Conservation (phyloP, 2,113 vertebrate species). For the Xenopus borealis region DNA sequence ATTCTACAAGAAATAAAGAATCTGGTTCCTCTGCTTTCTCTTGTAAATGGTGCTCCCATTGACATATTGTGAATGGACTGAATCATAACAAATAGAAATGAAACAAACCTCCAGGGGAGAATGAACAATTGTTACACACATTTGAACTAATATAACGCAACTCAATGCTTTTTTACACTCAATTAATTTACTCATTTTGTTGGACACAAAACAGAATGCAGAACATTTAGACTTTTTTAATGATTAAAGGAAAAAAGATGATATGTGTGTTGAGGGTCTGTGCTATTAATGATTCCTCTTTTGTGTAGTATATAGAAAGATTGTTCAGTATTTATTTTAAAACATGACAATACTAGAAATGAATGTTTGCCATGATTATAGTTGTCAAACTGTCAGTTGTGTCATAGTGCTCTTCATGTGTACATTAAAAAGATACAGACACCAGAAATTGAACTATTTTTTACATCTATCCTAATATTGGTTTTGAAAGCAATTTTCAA, state of each 20-base stretch:
- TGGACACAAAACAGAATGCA: conserved; percentile 52
- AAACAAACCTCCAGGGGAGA: conserved; percentile 71
- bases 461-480: too few relatives aligned
- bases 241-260: conserved; percentile 52
- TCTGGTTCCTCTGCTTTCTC: conserved; percentile 57
- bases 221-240: conserved; percentile 46
- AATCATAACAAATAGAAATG: conserved; percentile 58
- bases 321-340: too few relatives aligned
- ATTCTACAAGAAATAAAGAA: conserved; percentile 57
- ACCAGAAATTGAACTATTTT: too few relatives aligned
- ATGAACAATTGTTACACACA: conserved; percentile 71
- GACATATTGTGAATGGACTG: conserved; percentile 61
- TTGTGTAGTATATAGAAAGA: too few relatives aligned
- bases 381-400: too few relatives aligned
- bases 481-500: too few relatives aligned
- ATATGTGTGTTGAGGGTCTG: not conserved
- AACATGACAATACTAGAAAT: too few relatives aligned
- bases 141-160: conserved; percentile 75
- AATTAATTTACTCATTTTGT: conserved; percentile 71
- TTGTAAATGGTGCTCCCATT: conserved; percentile 53
- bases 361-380: too few relatives aligned
- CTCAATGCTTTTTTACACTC: conserved; percentile 74
- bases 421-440: too few relatives aligned
- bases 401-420: too few relatives aligned
- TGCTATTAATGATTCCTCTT: too few relatives aligned